Evolutionary conservation across 1,140 invertebrate genomes (phyloP).

Genomic region (Danaus plexippus): DNA sequence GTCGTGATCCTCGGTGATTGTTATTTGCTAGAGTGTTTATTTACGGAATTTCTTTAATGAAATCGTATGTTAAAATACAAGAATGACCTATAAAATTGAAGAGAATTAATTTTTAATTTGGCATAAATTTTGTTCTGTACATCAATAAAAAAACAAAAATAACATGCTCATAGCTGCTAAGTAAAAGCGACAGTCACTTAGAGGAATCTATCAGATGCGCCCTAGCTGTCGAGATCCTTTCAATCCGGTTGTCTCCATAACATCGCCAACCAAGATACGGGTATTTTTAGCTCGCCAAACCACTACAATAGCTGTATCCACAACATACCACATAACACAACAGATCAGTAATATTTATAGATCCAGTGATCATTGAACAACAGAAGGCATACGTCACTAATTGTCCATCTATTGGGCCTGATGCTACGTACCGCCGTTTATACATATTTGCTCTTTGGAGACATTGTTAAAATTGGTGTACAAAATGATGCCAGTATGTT

Average conservation of each 20-base stretch:
- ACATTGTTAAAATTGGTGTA: slow-evolving; percentile 4
- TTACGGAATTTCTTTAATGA: too few species aligned
- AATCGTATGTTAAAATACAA: too few species aligned
- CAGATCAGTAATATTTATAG: slow-evolving; percentile 41
- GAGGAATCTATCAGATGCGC: slow-evolving; percentile 27
- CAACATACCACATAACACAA: slow-evolving; percentile 14
- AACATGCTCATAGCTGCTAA: slow-evolving; percentile 3
- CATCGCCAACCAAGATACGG: slow-evolving; percentile 23
- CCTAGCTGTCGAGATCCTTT: slow-evolving; percentile 28
- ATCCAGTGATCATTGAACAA: slow-evolving; percentile 45
- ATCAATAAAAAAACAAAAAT: too few species aligned
- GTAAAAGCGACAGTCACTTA: slow-evolving; percentile 13
- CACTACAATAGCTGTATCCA: slow-evolving; percentile 24
- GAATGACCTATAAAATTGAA: too few species aligned
- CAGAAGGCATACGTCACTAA: slow-evolving; percentile 38
- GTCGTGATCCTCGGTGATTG: slow-evolving; percentile 61
- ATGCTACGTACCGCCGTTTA: slow-evolving; percentile 33
- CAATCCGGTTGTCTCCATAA: slow-evolving; percentile 40
- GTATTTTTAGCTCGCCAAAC: slow-evolving; percentile 40
- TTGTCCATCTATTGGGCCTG: slow-evolving; percentile 33
- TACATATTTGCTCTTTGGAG: slow-evolving; percentile 29
- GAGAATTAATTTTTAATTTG: too few species aligned
- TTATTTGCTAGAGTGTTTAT: slow-evolving; percentile 7
- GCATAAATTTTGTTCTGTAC: too few species aligned
- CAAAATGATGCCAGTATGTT: slow-evolving; percentile 15